These are phyloP conservation scores for Eulimnadia texana DNA, from an alignment of 1,140 invertebrate genomes.

Conservation along the genomic window DNA sequence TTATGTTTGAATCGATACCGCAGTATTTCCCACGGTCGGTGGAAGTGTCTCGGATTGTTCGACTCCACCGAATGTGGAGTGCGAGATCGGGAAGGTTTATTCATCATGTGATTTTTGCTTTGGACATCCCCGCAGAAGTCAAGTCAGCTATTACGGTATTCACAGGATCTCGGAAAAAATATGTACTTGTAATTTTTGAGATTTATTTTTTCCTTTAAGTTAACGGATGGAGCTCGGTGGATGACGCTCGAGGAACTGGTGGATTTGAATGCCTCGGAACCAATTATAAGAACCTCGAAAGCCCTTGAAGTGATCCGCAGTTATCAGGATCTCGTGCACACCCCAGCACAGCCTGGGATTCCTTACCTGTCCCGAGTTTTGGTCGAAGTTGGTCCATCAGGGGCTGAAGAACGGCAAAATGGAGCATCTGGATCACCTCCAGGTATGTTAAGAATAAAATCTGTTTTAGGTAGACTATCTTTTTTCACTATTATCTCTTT, in stretches of 20 bases:
- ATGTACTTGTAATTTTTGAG: neutral
- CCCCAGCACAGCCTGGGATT: neutral
- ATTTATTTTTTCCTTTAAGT: too few species aligned
- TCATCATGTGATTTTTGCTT: conserved; percentile 7
- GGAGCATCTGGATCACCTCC: conserved; percentile 2
- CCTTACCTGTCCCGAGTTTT: conserved; percentile 9
- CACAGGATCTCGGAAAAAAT: too few species aligned
- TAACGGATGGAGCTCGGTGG: conserved; percentile 6
- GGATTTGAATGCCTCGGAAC: neutral
- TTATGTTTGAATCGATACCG: neutral
- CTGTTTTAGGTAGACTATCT: too few species aligned
- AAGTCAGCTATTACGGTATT: conserved; percentile 14
- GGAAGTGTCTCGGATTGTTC: conserved; percentile 11
- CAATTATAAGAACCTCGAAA: conserved; percentile 8
- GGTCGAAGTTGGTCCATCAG: conserved; percentile 9
- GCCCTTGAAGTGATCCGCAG: conserved; percentile 4
- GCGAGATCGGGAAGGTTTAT: conserved; percentile 10
- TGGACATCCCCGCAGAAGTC: conserved; percentile 10
- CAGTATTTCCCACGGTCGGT: conserved; percentile 7
- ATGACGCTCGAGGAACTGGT: conserved; percentile 8
- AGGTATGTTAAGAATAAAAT: too few species aligned
- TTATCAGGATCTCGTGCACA: conserved; percentile 9
- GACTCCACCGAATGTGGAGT: conserved; percentile 15
- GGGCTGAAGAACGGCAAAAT: neutral
- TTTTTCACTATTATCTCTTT: neutral